Evolutionary conservation across 2,888 invertebrate species (phyloP), one percentile per base, ranked within the genome.

Genomic region (Drosophila antonietae): DNA sequence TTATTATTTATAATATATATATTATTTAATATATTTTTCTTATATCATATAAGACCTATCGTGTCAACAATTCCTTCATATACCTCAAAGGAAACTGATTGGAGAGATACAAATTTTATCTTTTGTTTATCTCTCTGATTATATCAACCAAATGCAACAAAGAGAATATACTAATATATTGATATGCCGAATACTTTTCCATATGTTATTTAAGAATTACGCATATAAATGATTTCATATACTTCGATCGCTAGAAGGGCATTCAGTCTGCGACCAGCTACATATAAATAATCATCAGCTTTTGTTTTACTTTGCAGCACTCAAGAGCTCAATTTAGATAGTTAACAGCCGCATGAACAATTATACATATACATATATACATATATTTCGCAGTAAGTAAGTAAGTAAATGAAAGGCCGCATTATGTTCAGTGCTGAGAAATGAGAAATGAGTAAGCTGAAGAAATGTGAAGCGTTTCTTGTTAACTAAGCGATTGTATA

Each of bases 391-490:
- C 52, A 0, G 31, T 41, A 37, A 56, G 12, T 18, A 18, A n/a
- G n/a, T n/a, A n/a, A n/a, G 35, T 20, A n/a, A 28, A 14, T 28
- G 15, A 41, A 41, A 68, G 3, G 31, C 55, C 37, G n/a, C 33
- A 53, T 52, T n/a, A 37, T 52, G 20, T 28, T 8, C 44, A 39
- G 18, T n/a, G 18, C 23, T 47, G 23, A 52, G 41, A 60, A 67
- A 49, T 4, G 28, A 1, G 56, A 33, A 23, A 6, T 79, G 87
- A 87, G 57, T 87, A 78, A 75, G 33, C 2, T 20, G 49, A 47
- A 66, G 49, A 47, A 66, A 57, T 23, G 15, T 47, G 66, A 64
- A 46, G 58, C 44, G 52, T 57, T 44, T 52, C 57, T 51, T 37
- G 58, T 72, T 66, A 76, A 68, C 80, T 56, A 74, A 69, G 53